These are phyloP conservation scores for Chloroceryle amazona DNA, from an alignment of 2,797 vertebrate genomes.

Conservation along the genomic window DNA sequence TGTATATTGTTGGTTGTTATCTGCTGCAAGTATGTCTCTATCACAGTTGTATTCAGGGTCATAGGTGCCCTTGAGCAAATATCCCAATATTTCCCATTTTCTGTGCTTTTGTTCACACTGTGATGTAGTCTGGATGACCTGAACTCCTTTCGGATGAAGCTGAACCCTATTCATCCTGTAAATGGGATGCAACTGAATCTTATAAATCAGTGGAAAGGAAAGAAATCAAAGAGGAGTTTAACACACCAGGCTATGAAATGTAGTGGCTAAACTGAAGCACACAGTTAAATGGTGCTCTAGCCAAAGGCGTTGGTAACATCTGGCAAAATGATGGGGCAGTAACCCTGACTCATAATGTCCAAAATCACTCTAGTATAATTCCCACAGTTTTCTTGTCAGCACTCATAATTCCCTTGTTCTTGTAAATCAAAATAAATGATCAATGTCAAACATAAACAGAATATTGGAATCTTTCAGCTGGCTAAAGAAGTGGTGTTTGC, in stretches of 20 bases:
- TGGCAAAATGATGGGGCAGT: constrained; percentile 41
- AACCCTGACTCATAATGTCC: constrained; percentile 12
- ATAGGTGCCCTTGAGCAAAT: background rate
- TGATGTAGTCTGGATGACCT: background rate
- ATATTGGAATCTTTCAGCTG: constrained; percentile 14
- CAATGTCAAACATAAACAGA: constrained; percentile 27
- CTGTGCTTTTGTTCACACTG: background rate
- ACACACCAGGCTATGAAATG: background rate
- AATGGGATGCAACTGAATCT: constrained; percentile 9
- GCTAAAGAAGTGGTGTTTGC: background rate
- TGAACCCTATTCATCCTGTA: constrained; percentile 24
- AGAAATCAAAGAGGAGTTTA: constrained; percentile 35
- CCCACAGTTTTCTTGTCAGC: constrained; percentile 65
- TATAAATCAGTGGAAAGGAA: constrained; percentile 28
- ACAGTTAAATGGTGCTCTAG: background rate
- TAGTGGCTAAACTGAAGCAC: background rate
- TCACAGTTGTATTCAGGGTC: background rate
- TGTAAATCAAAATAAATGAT: constrained; percentile 45
- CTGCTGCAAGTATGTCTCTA: background rate
- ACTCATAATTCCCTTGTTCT: constrained; percentile 44
- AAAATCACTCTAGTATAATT: constrained; percentile 28
- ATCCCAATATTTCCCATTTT: background rate
- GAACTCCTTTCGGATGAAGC: background rate
- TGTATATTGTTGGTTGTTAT: constrained; percentile 4
- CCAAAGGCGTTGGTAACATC: constrained; percentile 40